These are phyloP conservation scores for Cydia fagiglandana DNA, from an alignment of 1,140 invertebrate genomes.

Conservation along the genomic window DNA sequence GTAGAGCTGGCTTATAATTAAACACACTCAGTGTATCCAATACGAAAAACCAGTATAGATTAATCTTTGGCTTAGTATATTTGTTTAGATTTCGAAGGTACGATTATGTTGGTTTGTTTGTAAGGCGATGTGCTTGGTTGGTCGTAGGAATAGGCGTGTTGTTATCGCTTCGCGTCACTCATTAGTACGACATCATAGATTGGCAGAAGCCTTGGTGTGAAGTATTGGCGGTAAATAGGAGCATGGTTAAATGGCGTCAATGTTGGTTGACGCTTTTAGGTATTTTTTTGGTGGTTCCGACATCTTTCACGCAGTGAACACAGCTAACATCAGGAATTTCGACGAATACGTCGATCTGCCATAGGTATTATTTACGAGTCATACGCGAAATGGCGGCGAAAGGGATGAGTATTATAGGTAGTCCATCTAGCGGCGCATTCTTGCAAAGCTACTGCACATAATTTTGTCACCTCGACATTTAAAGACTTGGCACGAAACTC, in stretches of 20 bases:
- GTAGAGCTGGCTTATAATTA: slow-evolving; percentile 3
- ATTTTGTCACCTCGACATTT: background rate
- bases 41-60: background rate
- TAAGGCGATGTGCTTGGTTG: background rate
- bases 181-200: slow-evolving; percentile 35
- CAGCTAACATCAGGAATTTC: no score
- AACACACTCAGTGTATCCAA: background rate
- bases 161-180: slow-evolving; percentile 55
- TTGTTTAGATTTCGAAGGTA: background rate
- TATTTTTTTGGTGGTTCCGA: no score
- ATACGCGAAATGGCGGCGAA: no score
- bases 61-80: background rate
- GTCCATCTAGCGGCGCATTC: no score
- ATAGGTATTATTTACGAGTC: no score
- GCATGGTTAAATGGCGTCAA: background rate
- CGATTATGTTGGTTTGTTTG: background rate
- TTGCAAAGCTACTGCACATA: no score
- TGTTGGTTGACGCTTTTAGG: background rate
- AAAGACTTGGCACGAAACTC: background rate
- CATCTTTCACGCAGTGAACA: no score
- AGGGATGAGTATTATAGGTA: no score
- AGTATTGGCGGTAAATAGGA: background rate
- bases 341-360: no score
- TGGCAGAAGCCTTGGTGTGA: background rate
- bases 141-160: background rate